Conservation (phyloP, 2,113 vertebrate species). For the Salvator merianae region DNA sequence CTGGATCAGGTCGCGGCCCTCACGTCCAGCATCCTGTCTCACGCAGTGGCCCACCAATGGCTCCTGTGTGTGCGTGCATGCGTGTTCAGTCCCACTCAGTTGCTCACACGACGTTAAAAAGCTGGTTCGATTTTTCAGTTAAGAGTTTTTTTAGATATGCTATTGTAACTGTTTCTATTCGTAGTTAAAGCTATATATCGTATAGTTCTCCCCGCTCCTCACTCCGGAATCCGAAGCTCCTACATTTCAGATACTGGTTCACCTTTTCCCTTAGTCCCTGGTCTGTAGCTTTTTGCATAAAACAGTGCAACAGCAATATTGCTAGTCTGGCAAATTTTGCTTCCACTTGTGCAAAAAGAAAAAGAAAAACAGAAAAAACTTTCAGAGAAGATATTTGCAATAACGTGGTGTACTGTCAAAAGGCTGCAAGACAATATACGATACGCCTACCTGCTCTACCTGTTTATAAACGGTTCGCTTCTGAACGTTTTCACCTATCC, state of each 20-base stretch:
- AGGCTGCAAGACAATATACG: too few species aligned
- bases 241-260: accelerated
- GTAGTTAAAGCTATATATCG: too few species aligned
- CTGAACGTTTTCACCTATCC: neutral
- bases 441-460: too few species aligned
- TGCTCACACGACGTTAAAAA: neutral
- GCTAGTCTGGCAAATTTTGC: neutral
- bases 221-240: too few species aligned
- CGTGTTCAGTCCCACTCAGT: neutral
- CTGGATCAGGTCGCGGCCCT: too few species aligned
- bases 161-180: neutral
- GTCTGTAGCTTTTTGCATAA: neutral
- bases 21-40: too few species aligned
- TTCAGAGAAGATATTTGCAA: neutral
- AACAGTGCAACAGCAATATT: neutral
- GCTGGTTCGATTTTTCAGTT: conserved; percentile 63
- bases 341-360: neutral
- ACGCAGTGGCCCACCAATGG: too few species aligned
- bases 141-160: too few species aligned
- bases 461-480: accelerated
- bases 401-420: too few species aligned
- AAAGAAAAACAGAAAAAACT: neutral
- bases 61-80: conserved; percentile 20
- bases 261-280: neutral
- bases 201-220: too few species aligned